A percentile compares a stretch with the other conserved stretches of the same genome.
Conservation (phyloP, 92 coral and sea anemone species). For the Palythoa grandiflora region DNA sequence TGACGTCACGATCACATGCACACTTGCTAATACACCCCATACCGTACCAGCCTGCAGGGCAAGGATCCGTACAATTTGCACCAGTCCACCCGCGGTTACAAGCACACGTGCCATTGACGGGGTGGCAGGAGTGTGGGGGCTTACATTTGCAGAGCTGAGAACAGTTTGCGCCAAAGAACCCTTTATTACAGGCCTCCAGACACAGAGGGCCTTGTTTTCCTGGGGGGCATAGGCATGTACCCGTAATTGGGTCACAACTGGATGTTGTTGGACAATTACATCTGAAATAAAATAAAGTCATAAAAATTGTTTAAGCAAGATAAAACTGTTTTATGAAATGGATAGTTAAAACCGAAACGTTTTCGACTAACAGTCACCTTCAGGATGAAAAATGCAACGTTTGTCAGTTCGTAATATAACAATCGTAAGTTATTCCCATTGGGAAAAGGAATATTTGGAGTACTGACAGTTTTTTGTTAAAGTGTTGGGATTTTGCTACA, state of each 20-base stretch:
- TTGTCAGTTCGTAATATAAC: too few relatives aligned
- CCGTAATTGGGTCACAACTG: constrained; percentile 78
- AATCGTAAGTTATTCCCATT: too few relatives aligned
- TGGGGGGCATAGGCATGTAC: constrained; percentile 81
- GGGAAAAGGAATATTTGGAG: too few relatives aligned
- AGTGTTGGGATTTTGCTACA: too few relatives aligned
- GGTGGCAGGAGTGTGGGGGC: constrained; percentile 80
- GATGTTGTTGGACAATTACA: constrained; percentile 51
- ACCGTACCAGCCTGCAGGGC: constrained; percentile 83
- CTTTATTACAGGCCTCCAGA: constrained; percentile 74
- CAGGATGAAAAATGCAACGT: too few relatives aligned
- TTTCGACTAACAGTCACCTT: too few relatives aligned
- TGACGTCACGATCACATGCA: constrained; percentile 69
- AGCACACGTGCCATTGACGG: constrained; percentile 81
- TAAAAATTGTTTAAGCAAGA: too few relatives aligned
- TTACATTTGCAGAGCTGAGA: constrained; percentile 74
- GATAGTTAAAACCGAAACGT: too few relatives aligned
- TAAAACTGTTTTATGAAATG: too few relatives aligned
- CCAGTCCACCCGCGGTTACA: constrained; percentile 95
- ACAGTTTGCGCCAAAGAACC: constrained; percentile 86
- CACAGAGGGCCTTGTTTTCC: constrained; percentile 91
- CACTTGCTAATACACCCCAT: constrained; percentile 79
- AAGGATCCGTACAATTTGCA: constrained; percentile 69
- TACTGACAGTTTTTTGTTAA: too few relatives aligned
- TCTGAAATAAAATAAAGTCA: constrained; percentile 26